Evolutionary conservation across 2,113 vertebrate species (phyloP), one percentile per base, ranked within the genome.

Genomic region (Promerops cafer): DNA sequence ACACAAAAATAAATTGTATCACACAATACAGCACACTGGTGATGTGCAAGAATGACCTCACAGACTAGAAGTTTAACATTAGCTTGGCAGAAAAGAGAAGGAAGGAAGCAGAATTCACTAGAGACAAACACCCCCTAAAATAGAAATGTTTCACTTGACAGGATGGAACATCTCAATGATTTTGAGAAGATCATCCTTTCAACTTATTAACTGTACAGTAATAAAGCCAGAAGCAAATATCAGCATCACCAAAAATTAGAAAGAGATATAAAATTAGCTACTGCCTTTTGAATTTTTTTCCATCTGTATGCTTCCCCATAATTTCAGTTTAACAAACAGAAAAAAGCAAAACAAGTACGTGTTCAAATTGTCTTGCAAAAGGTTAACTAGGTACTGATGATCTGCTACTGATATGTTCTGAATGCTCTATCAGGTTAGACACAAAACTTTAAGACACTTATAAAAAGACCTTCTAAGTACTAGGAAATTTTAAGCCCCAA

Each of bases 81-180:
- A 89, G 69, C 60, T 94, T 90, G 92, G 87, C 85, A 95, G 86
- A 95, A 92, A 95, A 92, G 95, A 60, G 82, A 94, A 96, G 96
- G 83, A 95, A 96, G 93, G 93, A 95, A 94, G 87, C 52, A 93
- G 70, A 95, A 93, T 90, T 93, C 87, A 79, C 50, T 74, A 69
- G 83, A 96, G 92, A 92, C 53, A 78, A 95, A 90, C 74, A 82
- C 13, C 44, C 61, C 89, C 77, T 44, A 96, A 96, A 95, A 94
- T 65, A 96, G 93, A 97, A 95, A 50, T 31, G 83, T 40, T 96
- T 96, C 77, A 59, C 81, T 94, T 80, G 59, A 92, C 10, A 4
- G 59, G 88, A 91, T 22, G 80, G 72, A 95, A 92, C 59, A 60
- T 82, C 91, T 93, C 78, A 90, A 53, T 50, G 70, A 92, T 81